Evolutionary conservation across 1,140 invertebrate species (phyloP).

Genomic region (Globodera ellingtonae): DNA sequence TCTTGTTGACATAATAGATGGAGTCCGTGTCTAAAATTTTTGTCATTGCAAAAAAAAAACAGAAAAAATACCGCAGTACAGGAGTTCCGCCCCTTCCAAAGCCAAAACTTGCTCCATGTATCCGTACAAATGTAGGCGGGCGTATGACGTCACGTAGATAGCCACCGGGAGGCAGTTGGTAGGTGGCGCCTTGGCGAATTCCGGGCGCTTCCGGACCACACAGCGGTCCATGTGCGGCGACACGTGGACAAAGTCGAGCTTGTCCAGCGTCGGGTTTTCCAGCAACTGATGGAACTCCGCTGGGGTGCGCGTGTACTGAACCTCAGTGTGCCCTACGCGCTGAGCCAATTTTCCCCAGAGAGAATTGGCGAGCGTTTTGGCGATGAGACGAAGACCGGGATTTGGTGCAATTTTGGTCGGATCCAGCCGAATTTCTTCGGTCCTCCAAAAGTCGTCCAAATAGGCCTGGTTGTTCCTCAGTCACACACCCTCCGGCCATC

Average conservation of each 20-base stretch:
- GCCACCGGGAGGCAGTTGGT: no score
- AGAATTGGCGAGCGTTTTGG: no score
- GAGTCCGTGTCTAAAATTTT: not conserved
- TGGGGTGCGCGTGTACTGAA: not conserved
- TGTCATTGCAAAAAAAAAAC: no score
- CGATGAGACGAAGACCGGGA: constrained; percentile 1
- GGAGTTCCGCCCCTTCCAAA: not conserved
- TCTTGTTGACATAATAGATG: not conserved
- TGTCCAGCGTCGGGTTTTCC: not conserved
- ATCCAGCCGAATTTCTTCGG: not conserved
- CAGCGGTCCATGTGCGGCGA: no score
- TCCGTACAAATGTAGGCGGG: not conserved
- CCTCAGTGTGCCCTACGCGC: not conserved
- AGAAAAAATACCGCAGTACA: no score
- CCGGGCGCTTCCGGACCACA: no score
- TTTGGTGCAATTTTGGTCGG: not conserved
- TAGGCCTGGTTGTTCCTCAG: not conserved
- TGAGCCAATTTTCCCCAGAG: constrained; percentile 4
- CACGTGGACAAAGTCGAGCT: constrained; percentile 5
- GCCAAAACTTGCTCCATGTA: constrained; percentile 1
- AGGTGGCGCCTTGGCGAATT: no score
- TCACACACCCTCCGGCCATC: not conserved
- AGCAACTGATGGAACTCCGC: not conserved
- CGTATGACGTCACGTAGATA: not conserved
- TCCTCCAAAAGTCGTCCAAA: not conserved